Percentiles rank a stretch among this genome's conserved stretches.
These are phyloP conservation scores for Alosa alosa DNA, from an alignment of 2,113 vertebrate genomes.

Conservation along the genomic window DNA sequence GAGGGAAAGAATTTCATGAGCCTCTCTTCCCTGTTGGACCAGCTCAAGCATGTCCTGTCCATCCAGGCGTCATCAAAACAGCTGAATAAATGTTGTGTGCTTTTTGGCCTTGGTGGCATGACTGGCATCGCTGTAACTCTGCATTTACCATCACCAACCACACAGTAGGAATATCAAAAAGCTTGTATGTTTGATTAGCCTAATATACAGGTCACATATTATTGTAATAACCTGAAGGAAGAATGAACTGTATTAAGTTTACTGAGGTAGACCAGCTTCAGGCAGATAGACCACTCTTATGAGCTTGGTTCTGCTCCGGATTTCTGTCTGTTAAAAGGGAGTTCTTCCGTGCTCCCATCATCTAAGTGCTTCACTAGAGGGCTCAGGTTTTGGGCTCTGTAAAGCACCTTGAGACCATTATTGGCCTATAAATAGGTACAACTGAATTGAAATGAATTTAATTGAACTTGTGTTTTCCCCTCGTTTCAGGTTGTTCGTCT, in stretches of 20 bases:
- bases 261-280: not conserved
- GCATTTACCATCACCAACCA: not conserved
- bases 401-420: not conserved
- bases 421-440: not conserved
- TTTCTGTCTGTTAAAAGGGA: not conserved
- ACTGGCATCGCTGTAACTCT: not conserved
- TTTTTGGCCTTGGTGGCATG: not conserved
- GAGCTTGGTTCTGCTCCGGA: not conserved
- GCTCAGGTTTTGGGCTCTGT: not conserved
- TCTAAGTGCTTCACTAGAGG: not conserved
- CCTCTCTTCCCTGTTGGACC: not conserved
- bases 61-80: not conserved
- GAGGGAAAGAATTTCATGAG: conserved; percentile 6
- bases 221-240: too few species aligned
- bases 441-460: not conserved
- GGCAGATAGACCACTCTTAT: not conserved
- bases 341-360: not conserved
- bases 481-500: conserved; percentile 80
- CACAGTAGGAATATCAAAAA: not conserved
- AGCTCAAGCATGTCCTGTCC: not conserved
- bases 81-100: not conserved
- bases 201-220: too few species aligned
- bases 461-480: not conserved
- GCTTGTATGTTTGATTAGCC: not conserved
- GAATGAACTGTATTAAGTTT: too few species aligned